These are phyloP conservation scores for Marmota monax DNA, from an alignment of 2,113 vertebrate genomes.

Conservation along the genomic window DNA sequence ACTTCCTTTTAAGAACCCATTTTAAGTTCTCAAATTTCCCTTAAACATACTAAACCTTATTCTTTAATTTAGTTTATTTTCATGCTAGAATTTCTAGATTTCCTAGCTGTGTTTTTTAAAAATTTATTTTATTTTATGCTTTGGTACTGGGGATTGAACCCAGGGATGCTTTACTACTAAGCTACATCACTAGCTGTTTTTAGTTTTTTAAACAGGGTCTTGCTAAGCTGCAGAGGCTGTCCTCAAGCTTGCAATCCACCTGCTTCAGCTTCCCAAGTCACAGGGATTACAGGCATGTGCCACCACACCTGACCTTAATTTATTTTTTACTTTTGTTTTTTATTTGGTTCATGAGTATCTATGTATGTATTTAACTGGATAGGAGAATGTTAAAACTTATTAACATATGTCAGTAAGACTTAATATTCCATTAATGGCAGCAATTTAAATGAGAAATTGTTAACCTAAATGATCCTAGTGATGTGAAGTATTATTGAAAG, in stretches of 20 bases:
- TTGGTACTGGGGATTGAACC: too few species aligned
- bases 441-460: conserved; percentile 42
- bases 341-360: neutral
- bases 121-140: too few species aligned
- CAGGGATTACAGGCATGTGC: too few species aligned
- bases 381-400: neutral
- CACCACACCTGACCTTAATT: neutral
- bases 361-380: neutral
- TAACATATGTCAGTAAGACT: neutral
- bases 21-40: neutral
- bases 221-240: too few species aligned
- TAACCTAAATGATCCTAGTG: neutral
- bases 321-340: neutral
- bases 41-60: neutral
- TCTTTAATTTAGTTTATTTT: conserved; percentile 40
- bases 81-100: neutral
- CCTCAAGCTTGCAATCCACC: too few species aligned
- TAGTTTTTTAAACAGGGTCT: too few species aligned
- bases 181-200: too few species aligned
- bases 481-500: conserved; percentile 21
- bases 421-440: conserved; percentile 24
- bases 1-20: neutral
- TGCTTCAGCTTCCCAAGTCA: too few species aligned
- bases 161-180: too few species aligned
- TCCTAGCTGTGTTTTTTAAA: neutral